Conservation (phyloP, 2,888 invertebrate species). For the Protophormia terraenovae region DNA sequence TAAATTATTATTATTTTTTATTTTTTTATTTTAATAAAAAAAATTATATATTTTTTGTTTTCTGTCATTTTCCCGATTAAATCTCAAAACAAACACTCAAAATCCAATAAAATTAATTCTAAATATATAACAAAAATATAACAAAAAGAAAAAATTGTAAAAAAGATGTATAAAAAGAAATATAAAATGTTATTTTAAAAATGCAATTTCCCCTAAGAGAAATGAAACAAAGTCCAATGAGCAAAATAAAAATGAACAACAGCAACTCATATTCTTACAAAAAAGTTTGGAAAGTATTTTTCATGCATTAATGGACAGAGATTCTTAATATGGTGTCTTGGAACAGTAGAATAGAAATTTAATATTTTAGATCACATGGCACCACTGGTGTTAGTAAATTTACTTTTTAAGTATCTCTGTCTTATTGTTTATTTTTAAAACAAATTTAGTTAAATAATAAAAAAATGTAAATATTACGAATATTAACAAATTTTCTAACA, state of each 20-base stretch:
- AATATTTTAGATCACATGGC: no score
- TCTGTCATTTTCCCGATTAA: slow-evolving; percentile 60
- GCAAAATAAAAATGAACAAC: neutral
- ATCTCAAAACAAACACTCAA: slow-evolving; percentile 51
- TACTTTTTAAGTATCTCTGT: neutral
- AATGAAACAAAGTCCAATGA: neutral
- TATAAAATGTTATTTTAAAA: slow-evolving; percentile 11
- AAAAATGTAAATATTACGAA: neutral
- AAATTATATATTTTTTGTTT: neutral
- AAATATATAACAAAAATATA: neutral
- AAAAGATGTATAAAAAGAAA: neutral
- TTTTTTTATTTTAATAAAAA: no score
- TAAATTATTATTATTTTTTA: no score
- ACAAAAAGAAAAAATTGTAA: neutral
- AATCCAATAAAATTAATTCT: slow-evolving; percentile 20
- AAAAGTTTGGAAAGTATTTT: neutral
- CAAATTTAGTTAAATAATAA: neutral
- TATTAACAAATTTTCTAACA: neutral
- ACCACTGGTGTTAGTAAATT: neutral
- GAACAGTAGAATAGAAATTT: no score
- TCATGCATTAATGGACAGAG: neutral
- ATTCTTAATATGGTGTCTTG: neutral
- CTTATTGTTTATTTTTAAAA: neutral
- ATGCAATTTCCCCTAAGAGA: slow-evolving; percentile 35
- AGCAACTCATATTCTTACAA: neutral